Conservation (phyloP, 2,888 invertebrate species). For the Epinotia brunnichana region DNA sequence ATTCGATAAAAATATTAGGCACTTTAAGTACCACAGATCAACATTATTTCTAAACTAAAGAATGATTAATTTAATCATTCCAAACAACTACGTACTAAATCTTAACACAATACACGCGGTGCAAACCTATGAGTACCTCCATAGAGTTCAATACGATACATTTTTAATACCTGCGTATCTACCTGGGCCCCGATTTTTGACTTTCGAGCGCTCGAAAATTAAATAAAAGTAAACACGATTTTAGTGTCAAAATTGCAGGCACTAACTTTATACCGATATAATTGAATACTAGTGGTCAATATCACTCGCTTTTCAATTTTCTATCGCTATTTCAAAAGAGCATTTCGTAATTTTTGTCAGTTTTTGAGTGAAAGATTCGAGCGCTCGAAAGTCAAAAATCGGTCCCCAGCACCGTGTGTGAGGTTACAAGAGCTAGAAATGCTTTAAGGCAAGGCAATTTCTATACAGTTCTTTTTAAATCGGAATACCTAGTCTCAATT, state of each 20-base stretch:
- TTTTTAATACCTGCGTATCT: not conserved
- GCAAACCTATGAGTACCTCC: not conserved
- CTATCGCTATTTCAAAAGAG: no score
- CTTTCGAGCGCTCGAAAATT: no score
- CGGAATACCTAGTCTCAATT: not conserved
- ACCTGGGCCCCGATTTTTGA: no score
- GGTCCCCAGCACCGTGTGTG: not conserved
- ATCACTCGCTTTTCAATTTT: no score
- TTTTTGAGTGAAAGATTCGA: no score
- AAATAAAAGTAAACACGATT: no score
- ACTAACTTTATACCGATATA: no score
- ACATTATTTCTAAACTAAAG: not conserved
- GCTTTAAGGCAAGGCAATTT: conserved; percentile 15
- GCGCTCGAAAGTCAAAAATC: no score
- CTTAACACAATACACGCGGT: not conserved
- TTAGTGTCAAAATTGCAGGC: no score
- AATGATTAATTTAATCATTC: conserved; percentile 35
- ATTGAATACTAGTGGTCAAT: no score
- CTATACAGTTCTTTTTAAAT: not conserved
- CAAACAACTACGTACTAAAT: not conserved
- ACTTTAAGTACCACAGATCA: conserved; percentile 34
- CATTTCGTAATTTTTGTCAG: no score
- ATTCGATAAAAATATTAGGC: conserved; percentile 4
- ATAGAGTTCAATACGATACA: not conserved
- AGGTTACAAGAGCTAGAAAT: conserved; percentile 24